Base-by-base conservation (phyloP, 2,113 vertebrate genomes). In the Gobius niger region DNA sequence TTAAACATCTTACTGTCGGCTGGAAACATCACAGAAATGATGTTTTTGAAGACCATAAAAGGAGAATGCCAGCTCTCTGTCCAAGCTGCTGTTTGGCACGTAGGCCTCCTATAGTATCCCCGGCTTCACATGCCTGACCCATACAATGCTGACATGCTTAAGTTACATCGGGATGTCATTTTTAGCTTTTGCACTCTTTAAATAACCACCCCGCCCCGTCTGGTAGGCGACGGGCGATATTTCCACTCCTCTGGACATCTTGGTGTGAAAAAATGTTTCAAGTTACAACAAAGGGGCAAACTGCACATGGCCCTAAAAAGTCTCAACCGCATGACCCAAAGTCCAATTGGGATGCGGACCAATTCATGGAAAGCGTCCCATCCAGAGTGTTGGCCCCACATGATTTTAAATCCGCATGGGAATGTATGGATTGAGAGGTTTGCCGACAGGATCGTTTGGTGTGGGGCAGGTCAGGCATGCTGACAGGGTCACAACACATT, bases 151-250 rank as follows among this genome's bases (percentile, higher is more conserved):
- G 10, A 42, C 61, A 75, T 65, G 52, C 70, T 67, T 52, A 40
- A 79, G 61, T 57, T 64, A 46, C 68, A 64, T 13, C 53, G 47
- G 68, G 56, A 65, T 73, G 73, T 78, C 82, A 68, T 70, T 80
- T 77, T 76, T 82, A 80, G 72, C 73, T 71, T 83, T 74, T 65
- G 70, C 72, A 63, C 56, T 47, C 75, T 81, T 82, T 83, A 80
- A 83, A 85, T 84, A 86, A 70, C 68, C 66, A 34, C 4, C 63
- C 68, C 41, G 10, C 57, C 54, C 34, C 54, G 66, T 78, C 73
- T 72, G 67, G 77, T 18, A 41, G 63, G 64, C 15, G 44, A 65
- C 65, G 57, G 56, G 57, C 53, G 50, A 24, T 49, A 44, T 79
- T 75, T 78, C 69, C 81, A 72, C 19, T 12, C 70, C 47, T 70